Evolutionary conservation across 2,888 invertebrate species (phyloP), one percentile per base, ranked within the genome.

Genomic region (Branchellion lobata): DNA sequence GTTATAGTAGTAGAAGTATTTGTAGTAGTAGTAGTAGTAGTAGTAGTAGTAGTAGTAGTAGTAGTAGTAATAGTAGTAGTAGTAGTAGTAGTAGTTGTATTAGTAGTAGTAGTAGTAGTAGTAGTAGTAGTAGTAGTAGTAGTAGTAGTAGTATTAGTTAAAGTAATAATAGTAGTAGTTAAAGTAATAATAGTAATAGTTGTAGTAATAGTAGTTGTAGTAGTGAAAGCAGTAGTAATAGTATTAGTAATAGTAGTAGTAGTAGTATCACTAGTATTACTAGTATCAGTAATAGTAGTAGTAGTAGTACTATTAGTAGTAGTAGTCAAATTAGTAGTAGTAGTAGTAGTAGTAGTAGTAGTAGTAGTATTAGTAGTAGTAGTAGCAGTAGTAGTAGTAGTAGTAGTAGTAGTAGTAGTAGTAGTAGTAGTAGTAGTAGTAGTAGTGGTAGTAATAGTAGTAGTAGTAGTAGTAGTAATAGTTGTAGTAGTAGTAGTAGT

Each of bases 251-350:
- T 65, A 27, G n/a, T 27, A 24, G 8, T 65, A 65, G 65, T 27
- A n/a, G 11, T 27, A n/a, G n/a, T 27, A 65, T 8, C 8, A 65
- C 8, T 14, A n/a, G 29, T 14, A 24, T 8, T 27, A 65, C 11
- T 27, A 65, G 29, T 27, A 24, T 8, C n/a, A 27, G n/a, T 14
- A 65, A 11, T 65, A 65, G 79, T 79, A 79, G 79, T 79, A 79
- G 79, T 79, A 79, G 72, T 79, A 40, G 72, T 74, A 79, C 21
- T 74, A 74, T 33, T 75, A 75, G 75, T 75, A 75, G 31, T 72
- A 34, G 31, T 72, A 47, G 47, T 47, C 8, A 18, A 14, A 8
- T 8, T 47, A 47, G 47, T 47, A 47, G 47, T 14, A 47, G 18
- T 47, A 47, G 47, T 47, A 47, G 47, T 47, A 47, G 47, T 47